Base-by-base conservation (phyloP, 2,113 vertebrate species). In the Bubalus kerabau region DNA sequence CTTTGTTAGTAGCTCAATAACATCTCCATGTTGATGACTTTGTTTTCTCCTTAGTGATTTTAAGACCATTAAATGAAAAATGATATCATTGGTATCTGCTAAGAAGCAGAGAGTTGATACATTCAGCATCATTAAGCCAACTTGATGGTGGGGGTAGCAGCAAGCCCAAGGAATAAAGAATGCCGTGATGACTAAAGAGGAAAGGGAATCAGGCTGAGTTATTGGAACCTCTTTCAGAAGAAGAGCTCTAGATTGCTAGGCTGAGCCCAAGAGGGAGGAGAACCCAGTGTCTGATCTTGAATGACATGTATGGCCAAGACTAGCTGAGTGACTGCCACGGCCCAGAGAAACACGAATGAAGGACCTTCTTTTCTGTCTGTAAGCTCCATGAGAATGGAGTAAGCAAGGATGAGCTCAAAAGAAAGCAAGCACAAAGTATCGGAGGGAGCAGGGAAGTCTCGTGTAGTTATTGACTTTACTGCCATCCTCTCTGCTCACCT, bases 1-100 rank as follows among this genome's bases (percentile, higher is more conserved):
- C 54, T 89, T 95, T 85, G n/a, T 71, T 76, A 16, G 40, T 40
- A 90, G 62, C 36, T 62, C 64, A 8, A 24, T 64, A 86, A 32
- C 6, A 15, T 3, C 52, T 95, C 86, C 14, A 6, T 64, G 62
- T 78, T 86, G 54, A 13, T 78, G 40, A 71, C 15, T 82, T 71
- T 82, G 54, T 15, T 88, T 87, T 97, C 32, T 74, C 23, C 5
- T 89, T 56, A 52, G 36, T 62, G 52, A 30, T 85, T 83, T 7
- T 50, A 81, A 67, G 62, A 74, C 23, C 59, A n/a, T 46, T 11
- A 89, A 23, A 52, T 95, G 62, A 52, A 80, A 84, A 74, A 48
- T 46, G 40, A 4, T n/a, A 81, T 15, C n/a, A 1, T 30, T 32
- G 28, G 3, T 6, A 10, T 71, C 32, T 36, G 40, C 56, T 89